Evolutionary conservation across 2,797 vertebrate species (phyloP), one percentile per base, ranked within the genome.

Genomic region (Pogoniulus pusillus): DNA sequence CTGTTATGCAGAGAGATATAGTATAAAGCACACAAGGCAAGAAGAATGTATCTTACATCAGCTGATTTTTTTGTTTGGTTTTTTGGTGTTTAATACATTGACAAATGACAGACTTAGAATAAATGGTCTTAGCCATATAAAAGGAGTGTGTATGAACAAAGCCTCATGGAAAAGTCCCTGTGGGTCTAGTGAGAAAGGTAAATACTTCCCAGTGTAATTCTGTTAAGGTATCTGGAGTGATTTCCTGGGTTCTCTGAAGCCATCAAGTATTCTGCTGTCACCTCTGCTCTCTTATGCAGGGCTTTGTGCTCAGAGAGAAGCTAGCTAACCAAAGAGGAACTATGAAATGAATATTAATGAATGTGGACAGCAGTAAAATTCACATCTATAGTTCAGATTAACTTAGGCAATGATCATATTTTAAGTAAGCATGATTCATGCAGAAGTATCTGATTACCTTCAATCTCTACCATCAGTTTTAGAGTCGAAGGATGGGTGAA

Each of bases 401-500:
- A 87, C 69, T 39, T 8, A 29, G 64, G 55, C 45, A 75, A 78
- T 10, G 8, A 76, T 41, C 34, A 7, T 60, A 72, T 71, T 90
- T 90, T 57, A 76, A 41, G 70, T 39, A 75, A 53, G 32, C 26
- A 37, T 16, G 47, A 82, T 62, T 90, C 55, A 47, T 27, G 16
- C 53, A 60, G 27, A 34, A 91, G 69, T 62, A 72, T 45, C 26
- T 37, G 59, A 75, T 69, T 78, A 87, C 51, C 35, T 79, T 82
- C 80, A 57, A 59, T 49, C 64, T 90, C 83, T 75, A 20, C 58
- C 51, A 68, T n/a, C 64, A 49, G 35, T 47, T 85, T 72, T 45
- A 70, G 72, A 68, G 79, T 76, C 72, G 91, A 79, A 79, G 39
- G 60, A 82, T 57, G 45, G 64, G 64, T 90, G 45, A 51, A 82